phyloP scores from a whole-genome alignment of 2,888 invertebrate genomes.

The Leptopilina syphax region DNA sequence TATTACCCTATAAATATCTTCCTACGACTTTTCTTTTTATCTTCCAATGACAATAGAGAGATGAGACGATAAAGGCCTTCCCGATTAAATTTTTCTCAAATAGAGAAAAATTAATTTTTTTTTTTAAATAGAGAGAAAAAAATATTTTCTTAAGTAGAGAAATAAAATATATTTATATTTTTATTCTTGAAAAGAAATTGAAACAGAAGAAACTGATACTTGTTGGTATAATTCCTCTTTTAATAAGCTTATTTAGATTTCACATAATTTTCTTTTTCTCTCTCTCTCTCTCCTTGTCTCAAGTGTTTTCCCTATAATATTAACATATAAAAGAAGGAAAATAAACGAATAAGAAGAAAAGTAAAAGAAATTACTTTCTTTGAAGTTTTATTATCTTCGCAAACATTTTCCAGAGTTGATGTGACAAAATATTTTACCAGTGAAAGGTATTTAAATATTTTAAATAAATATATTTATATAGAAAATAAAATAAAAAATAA shows the following conservation, averaged over 20 bases:
- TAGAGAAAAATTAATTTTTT: too few species aligned
- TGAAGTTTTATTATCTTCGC: too few species aligned
- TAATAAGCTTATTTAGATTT: constrained; percentile 1
- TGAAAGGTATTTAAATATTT: too few species aligned
- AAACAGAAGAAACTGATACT: neutral
- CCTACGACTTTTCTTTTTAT: neutral
- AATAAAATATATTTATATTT: neutral
- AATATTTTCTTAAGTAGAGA: too few species aligned
- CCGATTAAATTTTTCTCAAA: neutral
- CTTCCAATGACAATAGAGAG: neutral
- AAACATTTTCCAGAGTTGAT: too few species aligned
- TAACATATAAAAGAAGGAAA: neutral
- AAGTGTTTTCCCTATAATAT: neutral
- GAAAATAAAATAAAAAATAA: too few species aligned
- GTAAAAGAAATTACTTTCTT: too few species aligned
- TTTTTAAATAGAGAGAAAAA: too few species aligned
- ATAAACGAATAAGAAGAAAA: too few species aligned
- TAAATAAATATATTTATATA: too few species aligned
- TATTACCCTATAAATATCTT: constrained; percentile 1
- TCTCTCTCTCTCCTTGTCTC: neutral
- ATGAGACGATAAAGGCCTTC: neutral
- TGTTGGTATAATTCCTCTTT: neutral
- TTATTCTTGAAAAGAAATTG: too few species aligned
- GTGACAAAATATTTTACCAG: too few species aligned
- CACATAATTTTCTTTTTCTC: neutral